These are phyloP conservation scores for Nothobranchius furzeri DNA, from an alignment of 2,113 vertebrate genomes.

Conservation along the genomic window DNA sequence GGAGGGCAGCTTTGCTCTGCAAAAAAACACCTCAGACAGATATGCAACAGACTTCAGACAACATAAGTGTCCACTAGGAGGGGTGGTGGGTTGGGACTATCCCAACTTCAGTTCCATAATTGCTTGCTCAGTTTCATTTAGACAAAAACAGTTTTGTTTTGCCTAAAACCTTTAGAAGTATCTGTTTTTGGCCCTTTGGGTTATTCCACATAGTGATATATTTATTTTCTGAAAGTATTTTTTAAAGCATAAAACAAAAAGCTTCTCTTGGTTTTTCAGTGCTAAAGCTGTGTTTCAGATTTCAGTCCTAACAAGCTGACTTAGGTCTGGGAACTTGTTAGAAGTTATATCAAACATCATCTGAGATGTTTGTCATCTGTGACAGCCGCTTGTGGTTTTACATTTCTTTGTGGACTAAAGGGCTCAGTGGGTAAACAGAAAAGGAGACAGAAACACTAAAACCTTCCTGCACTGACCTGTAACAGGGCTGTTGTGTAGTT, in stretches of 20 bases:
- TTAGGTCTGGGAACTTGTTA: not conserved
- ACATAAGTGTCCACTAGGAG: no score
- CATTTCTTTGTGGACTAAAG: conserved; percentile 52
- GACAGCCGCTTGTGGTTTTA: conserved; percentile 44
- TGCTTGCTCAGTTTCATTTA: no score
- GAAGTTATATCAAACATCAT: not conserved
- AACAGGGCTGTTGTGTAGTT: conserved; percentile 47
- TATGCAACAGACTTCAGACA: no score
- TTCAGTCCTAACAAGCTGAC: not conserved
- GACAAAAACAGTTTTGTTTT: not conserved
- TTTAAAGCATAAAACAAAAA: not conserved
- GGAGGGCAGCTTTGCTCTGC: no score
- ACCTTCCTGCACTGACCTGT: conserved; percentile 54
- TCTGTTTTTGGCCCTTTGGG: not conserved
- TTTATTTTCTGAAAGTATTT: not conserved
- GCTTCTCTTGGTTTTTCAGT: no score
- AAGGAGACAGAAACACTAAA: conserved; percentile 25
- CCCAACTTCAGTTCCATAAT: no score
- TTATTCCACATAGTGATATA: not conserved
- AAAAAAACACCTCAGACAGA: no score
- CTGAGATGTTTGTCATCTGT: conserved; percentile 1
- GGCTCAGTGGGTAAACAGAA: conserved; percentile 39
- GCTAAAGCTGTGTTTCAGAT: not conserved
- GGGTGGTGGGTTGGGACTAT: no score
- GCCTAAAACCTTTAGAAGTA: not conserved